These are phyloP conservation scores for Nineta flava DNA, from an alignment of 2,888 invertebrate species.

Conservation along the genomic window DNA sequence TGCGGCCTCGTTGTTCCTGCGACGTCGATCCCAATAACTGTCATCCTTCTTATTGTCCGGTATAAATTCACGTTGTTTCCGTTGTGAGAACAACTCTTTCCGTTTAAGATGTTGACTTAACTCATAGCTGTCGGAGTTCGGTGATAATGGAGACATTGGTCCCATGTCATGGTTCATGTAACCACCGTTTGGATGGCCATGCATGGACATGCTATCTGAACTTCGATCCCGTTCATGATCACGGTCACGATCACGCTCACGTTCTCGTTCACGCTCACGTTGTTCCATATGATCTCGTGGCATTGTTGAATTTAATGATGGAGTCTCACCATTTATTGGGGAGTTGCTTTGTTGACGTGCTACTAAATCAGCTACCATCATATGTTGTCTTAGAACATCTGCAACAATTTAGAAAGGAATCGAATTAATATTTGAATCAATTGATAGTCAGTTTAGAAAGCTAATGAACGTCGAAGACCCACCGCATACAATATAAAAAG, in stretches of 20 bases:
- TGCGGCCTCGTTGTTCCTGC: conserved; percentile 94
- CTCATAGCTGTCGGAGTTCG: conserved; percentile 32
- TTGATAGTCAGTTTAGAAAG: too few relatives aligned
- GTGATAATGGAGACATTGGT: conserved; percentile 20
- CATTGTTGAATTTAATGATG: conserved; percentile 38
- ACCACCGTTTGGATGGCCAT: conserved; percentile 10
- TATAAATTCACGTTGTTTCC: conserved; percentile 92
- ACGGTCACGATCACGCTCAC: conserved; percentile 21
- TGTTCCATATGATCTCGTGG: conserved; percentile 29
- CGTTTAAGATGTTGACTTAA: conserved; percentile 37
- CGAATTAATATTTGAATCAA: too few relatives aligned
- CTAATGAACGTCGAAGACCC: too few relatives aligned
- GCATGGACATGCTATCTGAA: conserved; percentile 20
- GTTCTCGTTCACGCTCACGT: conserved; percentile 20
- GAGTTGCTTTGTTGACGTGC: conserved; percentile 57
- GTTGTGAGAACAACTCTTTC: conserved; percentile 74
- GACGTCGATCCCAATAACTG: conserved; percentile 91
- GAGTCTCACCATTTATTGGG: conserved; percentile 51
- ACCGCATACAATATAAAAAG: too few relatives aligned
- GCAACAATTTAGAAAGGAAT: conserved; percentile 15
- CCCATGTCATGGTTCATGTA: conserved; percentile 16
- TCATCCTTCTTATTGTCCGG: conserved; percentile 95
- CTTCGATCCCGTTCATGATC: conserved; percentile 24
- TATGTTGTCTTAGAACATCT: conserved; percentile 42
- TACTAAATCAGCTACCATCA: conserved; percentile 79